These are phyloP conservation scores for Grammomys surdaster DNA, from an alignment of 2,113 vertebrate species.

Conservation along the genomic window DNA sequence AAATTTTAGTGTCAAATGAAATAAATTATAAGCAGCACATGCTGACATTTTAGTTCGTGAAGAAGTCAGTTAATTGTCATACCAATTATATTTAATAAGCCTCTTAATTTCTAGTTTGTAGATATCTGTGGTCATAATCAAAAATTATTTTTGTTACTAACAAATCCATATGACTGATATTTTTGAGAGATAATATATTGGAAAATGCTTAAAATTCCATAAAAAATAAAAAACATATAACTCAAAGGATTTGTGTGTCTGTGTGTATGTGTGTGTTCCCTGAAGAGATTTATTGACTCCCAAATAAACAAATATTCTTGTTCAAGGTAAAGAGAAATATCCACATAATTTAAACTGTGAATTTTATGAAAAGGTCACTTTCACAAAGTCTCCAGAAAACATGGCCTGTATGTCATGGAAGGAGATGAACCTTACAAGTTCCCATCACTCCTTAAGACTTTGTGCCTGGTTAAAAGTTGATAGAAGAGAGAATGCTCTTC, in stretches of 20 bases:
- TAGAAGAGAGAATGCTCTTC: background rate
- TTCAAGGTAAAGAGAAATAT: background rate
- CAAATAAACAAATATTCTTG: background rate
- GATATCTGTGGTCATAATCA: background rate
- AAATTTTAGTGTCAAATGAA: slow-evolving; percentile 44
- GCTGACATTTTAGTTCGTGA: background rate
- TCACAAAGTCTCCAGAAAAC: background rate
- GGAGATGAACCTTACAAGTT: background rate
- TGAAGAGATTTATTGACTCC: background rate
- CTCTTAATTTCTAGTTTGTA: background rate
- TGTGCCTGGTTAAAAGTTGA: background rate
- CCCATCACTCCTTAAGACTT: background rate
- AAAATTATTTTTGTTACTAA: slow-evolving; percentile 49
- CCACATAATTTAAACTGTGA: background rate
- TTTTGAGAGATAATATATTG: slow-evolving; percentile 3
- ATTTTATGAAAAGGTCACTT: too few species aligned
- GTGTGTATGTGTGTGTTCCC: background rate
- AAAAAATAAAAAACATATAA: background rate
- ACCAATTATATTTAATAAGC: background rate
- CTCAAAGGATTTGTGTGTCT: background rate
- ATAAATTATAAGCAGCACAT: background rate
- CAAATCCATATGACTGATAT: background rate
- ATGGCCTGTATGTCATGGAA: background rate
- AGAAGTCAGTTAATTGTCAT: slow-evolving; percentile 1
- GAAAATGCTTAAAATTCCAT: slow-evolving; percentile 10